These are phyloP conservation scores for Polydrusus tereticollis DNA, from an alignment of 2,888 invertebrate genomes.

Conservation along the genomic window DNA sequence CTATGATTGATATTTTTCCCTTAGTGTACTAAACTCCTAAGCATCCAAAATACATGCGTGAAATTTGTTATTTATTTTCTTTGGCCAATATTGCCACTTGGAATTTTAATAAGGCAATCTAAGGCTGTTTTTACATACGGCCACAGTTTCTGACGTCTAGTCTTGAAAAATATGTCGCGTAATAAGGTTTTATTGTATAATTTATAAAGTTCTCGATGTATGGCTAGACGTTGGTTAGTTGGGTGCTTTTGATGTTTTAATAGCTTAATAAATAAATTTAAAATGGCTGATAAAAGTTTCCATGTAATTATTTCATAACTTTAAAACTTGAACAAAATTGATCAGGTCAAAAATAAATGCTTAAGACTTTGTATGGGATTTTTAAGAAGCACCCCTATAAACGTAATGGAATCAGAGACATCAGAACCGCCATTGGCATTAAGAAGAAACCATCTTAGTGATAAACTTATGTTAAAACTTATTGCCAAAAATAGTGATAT, in stretches of 20 bases:
- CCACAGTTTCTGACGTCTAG: slow-evolving; percentile 31
- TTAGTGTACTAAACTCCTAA: background rate
- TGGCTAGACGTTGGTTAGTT: slow-evolving; percentile 27
- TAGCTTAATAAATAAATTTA: slow-evolving; percentile 64
- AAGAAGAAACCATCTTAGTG: too few relatives aligned
- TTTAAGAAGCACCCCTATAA: too few relatives aligned
- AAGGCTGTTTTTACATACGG: slow-evolving; percentile 48
- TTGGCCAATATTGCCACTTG: background rate
- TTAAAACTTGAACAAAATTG: too few relatives aligned
- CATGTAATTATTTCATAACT: slow-evolving; percentile 59
- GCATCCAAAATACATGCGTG: background rate
- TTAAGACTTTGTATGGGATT: too few relatives aligned
- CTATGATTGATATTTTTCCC: too few relatives aligned
- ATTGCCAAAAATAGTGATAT: too few relatives aligned
- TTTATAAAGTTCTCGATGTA: slow-evolving; percentile 46
- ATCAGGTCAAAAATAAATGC: too few relatives aligned
- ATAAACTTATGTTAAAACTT: too few relatives aligned
- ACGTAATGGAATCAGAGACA: too few relatives aligned
- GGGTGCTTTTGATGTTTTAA: slow-evolving; percentile 46
- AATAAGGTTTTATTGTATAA: slow-evolving; percentile 44
- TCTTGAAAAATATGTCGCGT: slow-evolving; percentile 40
- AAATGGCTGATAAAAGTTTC: slow-evolving; percentile 62
- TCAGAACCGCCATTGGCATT: too few relatives aligned
- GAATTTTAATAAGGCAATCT: slow-evolving; percentile 50
- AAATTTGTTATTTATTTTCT: background rate